Percentiles rank a stretch among this genome's conserved stretches.
These are phyloP conservation scores for Drosophila persimilis DNA, from an alignment of 1,140 invertebrate species.

Conservation along the genomic window DNA sequence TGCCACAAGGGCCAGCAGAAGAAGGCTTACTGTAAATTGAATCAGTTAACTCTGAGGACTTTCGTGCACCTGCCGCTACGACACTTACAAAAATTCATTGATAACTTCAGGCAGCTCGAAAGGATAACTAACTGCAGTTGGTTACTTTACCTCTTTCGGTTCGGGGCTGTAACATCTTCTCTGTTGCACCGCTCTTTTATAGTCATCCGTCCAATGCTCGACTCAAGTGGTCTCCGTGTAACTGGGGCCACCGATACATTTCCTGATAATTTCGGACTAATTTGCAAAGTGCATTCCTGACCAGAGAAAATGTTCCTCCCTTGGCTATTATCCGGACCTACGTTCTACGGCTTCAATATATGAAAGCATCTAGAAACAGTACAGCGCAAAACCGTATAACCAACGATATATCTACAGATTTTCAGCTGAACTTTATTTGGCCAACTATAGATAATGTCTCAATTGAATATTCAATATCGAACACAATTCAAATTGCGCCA, in stretches of 20 bases:
- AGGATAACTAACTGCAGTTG: conserved; percentile 52
- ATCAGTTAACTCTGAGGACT: not conserved
- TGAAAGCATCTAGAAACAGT: no score
- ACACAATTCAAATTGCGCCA: no score
- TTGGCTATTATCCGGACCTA: not conserved
- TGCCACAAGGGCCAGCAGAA: conserved; percentile 49
- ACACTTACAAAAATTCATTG: conserved; percentile 64
- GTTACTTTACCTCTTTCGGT: conserved; percentile 53
- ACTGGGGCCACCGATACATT: conserved; percentile 1
- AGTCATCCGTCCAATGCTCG: conserved; percentile 1
- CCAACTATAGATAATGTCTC: no score
- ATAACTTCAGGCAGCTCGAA: conserved; percentile 21
- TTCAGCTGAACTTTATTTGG: no score
- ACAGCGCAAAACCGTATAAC: no score
- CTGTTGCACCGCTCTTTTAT: conserved; percentile 47
- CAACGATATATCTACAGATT: no score
- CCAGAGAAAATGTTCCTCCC: no score
- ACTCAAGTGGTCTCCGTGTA: not conserved
- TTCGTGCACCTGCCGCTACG: not conserved
- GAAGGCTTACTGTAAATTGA: conserved; percentile 37
- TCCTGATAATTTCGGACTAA: conserved; percentile 24
- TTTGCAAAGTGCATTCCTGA: conserved; percentile 32
- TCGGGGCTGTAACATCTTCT: conserved; percentile 26
- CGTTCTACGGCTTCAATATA: not conserved
- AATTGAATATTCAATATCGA: no score